Base-by-base conservation (phyloP, 2,797 vertebrate species). In the Takifugu ocellatus region DNA sequence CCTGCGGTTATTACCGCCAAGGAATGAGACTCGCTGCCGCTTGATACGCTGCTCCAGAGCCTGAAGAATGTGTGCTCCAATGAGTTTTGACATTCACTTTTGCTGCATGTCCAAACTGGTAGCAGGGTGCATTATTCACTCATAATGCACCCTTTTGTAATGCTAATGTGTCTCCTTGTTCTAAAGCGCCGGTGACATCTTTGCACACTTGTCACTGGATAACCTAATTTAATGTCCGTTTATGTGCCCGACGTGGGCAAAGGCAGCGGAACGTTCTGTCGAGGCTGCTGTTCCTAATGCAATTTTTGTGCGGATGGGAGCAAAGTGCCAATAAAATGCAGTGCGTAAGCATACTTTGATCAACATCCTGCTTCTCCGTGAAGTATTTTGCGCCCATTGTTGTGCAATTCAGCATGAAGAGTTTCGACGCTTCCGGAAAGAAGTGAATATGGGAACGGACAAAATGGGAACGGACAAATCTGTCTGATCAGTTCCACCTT, bases 41-140 rank as follows among this genome's bases (percentile, higher is more conserved):
- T 71, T 92, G 92, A 94, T 93, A 90, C 88, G 90, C 78, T 77
- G 88, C 85, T 88, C 87, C 87, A 89, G 77, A 79, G 75, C 67
- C 88, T 96, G 95, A 97, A 89, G 88, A 96, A 97, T 95, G 93
- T 91, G 84, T 78, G 84, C 78, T 87, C 47, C 84, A 91, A 97
- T 97, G 89, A 92, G 83, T 85, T 94, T 91, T 94, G 95, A 95
- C 96, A 93, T 86, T 87, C 87, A 93, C 92, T 96, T 39, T 97
- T 95, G 93, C 91, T 93, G 90, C 90, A 86, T 90, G 94, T 96
- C 94, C 90, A 89, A 90, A 84, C 89, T 91, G 91, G 92, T 96
- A 90, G 91, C 87, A 77, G 58, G 65, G 84, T 86, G 89, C 91
- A 95, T 97, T 96, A 95, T 94, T 96, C 94, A 95, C 89, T 78